phyloP scores from a whole-genome alignment of 2,797 vertebrate species.

The Myripristis murdjan region DNA sequence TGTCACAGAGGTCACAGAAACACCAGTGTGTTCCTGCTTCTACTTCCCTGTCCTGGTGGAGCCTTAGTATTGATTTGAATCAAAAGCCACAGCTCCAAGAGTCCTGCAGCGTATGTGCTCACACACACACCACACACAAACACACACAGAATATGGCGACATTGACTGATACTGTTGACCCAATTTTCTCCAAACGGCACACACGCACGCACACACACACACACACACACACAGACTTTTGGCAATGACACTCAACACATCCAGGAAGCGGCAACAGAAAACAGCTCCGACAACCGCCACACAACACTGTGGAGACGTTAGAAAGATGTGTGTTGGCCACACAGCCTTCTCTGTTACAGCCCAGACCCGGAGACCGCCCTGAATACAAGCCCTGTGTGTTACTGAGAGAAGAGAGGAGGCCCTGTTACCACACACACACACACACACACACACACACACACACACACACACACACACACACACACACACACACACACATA shows the following conservation, averaged over 20 bases:
- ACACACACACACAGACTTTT: conserved; percentile 19
- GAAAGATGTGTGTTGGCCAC: conserved; percentile 42
- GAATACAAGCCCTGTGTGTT: conserved; percentile 62
- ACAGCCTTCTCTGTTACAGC: conserved; percentile 55
- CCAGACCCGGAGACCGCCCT: conserved; percentile 13
- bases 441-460: no score
- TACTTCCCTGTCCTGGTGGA: conserved; percentile 28
- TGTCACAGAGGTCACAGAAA: conserved; percentile 48
- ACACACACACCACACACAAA: not conserved
- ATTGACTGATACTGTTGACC: conserved; percentile 51
- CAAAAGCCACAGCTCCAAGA: conserved; percentile 32
- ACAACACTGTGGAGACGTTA: conserved; percentile 2
- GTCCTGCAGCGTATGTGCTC: conserved; percentile 1
- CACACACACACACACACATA: conserved; percentile 25
- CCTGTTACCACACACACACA: no score
- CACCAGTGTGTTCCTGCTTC: conserved; percentile 21
- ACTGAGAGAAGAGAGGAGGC: conserved; percentile 40
- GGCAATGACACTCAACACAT: conserved; percentile 10
- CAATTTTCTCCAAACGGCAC: conserved; percentile 30
- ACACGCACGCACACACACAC: conserved; percentile 19
- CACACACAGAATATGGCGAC: conserved; percentile 9
- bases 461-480: conserved; percentile 39
- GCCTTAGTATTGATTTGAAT: conserved; percentile 56
- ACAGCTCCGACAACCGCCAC: conserved; percentile 11
- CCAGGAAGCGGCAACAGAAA: conserved; percentile 29